Evolutionary conservation across 2,888 invertebrate species (phyloP), one percentile per base, ranked within the genome.

Genomic region (Pammene aurita): DNA sequence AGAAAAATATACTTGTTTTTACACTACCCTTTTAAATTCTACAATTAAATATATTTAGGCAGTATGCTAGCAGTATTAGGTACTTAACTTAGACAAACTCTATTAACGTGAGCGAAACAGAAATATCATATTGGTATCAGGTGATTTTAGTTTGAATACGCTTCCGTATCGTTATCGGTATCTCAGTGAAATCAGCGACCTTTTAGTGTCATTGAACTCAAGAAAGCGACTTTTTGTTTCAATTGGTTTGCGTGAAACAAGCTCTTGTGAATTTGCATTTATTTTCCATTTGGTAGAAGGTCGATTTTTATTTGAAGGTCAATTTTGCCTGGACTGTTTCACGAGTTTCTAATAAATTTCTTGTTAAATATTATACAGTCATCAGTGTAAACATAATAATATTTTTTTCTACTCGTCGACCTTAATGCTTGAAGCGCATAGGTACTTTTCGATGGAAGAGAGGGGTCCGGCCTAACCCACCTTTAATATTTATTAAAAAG

Each of bases 131-230:
- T 50, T 50, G 13, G 11, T 50, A 26, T 50, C 6, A 50, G 7
- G 10, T 50, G 11, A 11, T 50, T 44, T 7, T 2, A 0, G 18
- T 56, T 5, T 41, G 4, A 44, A 9, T 57, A 4, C 16, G 48
- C 48, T 41, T 54, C 54, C 54, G 46, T 61, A 61, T 61, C 52
- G 50, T 41, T 67, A 56, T 65, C 38, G 50, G 42, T 61, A 67
- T 68, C 38, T 55, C 18, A 67, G 64, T 52, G 69, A 64, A 69
- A 69, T 65, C 69, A 48, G 46, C 46, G 69, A 54, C 65, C 69
- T 69, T 69, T 48, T 60, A 69, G 60, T 69, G 60, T 65, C 69
- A 65, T 60, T 69, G 69, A 69, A 44, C 69, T 44, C n/a, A 58
- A 64, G 69, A 67, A 61, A 67, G 56, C 26, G 16, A 58, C 57